Percentiles rank a stretch among this genome's conserved stretches.
Evolutionary conservation across 1,140 invertebrate genomes (phyloP).

Genomic region (Temnothorax longispinosus): DNA sequence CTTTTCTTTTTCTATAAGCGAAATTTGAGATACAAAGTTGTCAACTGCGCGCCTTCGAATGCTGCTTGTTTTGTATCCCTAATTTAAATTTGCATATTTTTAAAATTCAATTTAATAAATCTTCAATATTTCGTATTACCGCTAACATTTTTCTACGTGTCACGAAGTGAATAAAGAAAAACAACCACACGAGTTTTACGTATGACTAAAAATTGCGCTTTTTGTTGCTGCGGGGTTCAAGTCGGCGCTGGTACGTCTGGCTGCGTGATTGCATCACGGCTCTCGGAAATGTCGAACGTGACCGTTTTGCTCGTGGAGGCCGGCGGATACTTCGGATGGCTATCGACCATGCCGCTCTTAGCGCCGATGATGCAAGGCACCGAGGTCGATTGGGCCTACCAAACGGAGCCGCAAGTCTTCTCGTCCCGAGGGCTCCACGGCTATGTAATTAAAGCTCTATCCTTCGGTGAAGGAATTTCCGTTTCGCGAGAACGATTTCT

Average conservation of each 20-base stretch:
- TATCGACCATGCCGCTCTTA: slow-evolving; percentile 88
- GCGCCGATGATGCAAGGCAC: slow-evolving; percentile 89
- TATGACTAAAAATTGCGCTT: slow-evolving; percentile 10
- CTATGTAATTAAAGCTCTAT: slow-evolving; percentile 82
- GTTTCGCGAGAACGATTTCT: slow-evolving; percentile 2
- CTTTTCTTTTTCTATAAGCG: not conserved
- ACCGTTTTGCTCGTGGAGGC: slow-evolving; percentile 90
- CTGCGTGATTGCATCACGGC: slow-evolving; percentile 90
- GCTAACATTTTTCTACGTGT: not conserved
- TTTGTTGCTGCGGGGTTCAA: slow-evolving; percentile 70
- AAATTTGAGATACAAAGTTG: not conserved
- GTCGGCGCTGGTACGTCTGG: slow-evolving; percentile 94
- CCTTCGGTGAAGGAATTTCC: slow-evolving; percentile 3
- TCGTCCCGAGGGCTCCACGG: slow-evolving; percentile 88
- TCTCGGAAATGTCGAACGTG: slow-evolving; percentile 87
- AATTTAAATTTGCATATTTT: not conserved
- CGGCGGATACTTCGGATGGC: slow-evolving; percentile 88
- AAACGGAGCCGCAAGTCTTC: slow-evolving; percentile 87
- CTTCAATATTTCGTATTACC: not conserved
- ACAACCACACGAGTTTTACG: not conserved
- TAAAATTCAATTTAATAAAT: slow-evolving; percentile 6
- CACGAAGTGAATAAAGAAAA: not conserved
- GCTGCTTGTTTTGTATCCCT: not conserved
- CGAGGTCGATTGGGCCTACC: slow-evolving; percentile 89
- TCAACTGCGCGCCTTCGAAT: not conserved